A percentile compares a stretch with the other conserved stretches of the same genome.
Conservation (phyloP, 2,113 vertebrate species). For the Meleagris gallopavo region DNA sequence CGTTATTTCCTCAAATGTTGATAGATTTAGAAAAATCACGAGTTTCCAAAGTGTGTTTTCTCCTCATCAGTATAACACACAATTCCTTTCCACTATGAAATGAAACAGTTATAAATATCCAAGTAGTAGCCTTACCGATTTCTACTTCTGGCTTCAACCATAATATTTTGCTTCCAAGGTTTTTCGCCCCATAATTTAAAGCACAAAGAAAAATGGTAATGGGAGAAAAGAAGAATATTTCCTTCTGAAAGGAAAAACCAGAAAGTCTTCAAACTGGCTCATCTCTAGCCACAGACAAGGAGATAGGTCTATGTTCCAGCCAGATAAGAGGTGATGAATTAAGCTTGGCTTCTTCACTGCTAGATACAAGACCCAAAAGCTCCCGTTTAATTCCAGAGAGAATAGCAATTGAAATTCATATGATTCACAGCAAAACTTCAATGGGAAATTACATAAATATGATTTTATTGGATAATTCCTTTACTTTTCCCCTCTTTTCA, state of each 20-base stretch:
- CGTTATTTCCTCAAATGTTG: not conserved
- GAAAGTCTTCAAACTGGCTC: not conserved
- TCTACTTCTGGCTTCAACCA: not conserved
- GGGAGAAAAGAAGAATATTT: not conserved
- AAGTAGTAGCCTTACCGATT: not conserved
- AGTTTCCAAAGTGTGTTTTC: not conserved
- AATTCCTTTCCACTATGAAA: not conserved
- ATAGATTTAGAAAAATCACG: not conserved
- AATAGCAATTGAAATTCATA: not conserved
- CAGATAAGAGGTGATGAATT: not conserved
- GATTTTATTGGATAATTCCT: not conserved
- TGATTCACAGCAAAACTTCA: not conserved
- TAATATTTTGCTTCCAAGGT: not conserved
- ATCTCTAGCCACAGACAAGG: not conserved
- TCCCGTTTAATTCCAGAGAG: not conserved
- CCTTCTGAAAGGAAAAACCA: not conserved
- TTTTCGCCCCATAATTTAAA: not conserved
- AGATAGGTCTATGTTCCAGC: not conserved
- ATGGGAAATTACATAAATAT: not conserved
- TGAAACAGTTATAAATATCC: not conserved
- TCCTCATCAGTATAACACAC: not conserved
- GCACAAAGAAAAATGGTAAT: fast-evolving
- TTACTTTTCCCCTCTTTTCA: not conserved
- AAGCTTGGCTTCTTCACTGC: not conserved
- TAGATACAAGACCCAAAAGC: not conserved